These are phyloP conservation scores for Sturnira hondurensis DNA, from an alignment of 2,113 vertebrate genomes.

Conservation along the genomic window DNA sequence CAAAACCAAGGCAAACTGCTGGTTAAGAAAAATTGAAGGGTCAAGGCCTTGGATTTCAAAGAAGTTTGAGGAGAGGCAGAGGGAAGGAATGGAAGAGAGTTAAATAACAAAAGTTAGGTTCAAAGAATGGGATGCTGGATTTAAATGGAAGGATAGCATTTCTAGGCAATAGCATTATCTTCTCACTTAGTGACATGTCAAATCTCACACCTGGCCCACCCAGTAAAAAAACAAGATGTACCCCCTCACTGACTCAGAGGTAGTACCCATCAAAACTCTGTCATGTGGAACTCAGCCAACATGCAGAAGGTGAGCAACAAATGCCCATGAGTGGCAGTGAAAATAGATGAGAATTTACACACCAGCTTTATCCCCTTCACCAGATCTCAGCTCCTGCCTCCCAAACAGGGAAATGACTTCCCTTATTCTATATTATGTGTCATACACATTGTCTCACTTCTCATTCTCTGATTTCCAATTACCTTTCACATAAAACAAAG, in stretches of 20 bases:
- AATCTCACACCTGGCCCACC: background rate
- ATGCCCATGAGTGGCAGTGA: background rate
- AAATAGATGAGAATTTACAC: background rate
- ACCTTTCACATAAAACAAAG: background rate
- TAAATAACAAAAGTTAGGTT: background rate
- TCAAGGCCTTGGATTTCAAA: background rate
- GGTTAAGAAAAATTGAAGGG: background rate
- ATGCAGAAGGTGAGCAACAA: background rate
- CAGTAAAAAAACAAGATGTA: background rate
- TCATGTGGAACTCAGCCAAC: background rate
- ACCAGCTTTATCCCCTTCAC: background rate
- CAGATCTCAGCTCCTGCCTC: background rate
- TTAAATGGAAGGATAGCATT: background rate
- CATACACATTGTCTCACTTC: background rate
- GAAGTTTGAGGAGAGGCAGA: background rate
- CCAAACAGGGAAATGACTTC: background rate
- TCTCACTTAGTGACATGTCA: background rate
- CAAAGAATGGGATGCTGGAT: background rate
- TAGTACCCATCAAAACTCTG: background rate
- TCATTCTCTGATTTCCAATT: background rate
- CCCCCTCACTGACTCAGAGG: background rate
- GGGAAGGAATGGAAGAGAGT: background rate
- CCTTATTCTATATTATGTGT: background rate
- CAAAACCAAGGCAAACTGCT: background rate
- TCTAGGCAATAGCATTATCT: background rate